Evolutionary conservation across 2,888 invertebrate species (phyloP), one percentile per base, ranked within the genome.

Genomic region (Orthonychiurus folsomi): DNA sequence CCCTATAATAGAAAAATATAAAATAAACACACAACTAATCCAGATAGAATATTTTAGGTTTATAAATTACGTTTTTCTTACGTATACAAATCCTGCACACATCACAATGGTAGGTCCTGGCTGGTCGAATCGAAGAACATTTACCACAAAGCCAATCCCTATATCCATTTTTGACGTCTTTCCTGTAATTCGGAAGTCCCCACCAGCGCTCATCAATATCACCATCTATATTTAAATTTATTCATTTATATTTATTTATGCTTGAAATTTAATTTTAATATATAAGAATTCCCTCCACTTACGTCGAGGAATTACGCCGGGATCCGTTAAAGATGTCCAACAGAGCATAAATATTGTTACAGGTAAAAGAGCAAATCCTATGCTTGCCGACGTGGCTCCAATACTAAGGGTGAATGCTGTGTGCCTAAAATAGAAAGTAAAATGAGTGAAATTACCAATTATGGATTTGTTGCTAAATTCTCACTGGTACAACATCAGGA

Each of bases 221-320:
- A n/a, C n/a, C n/a, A n/a, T n/a, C n/a, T n/a, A n/a, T n/a, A n/a
- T n/a, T n/a, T n/a, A n/a, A n/a, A n/a, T n/a, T n/a, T n/a, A 37
- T 37, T 55, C 2, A 28, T n/a, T 25, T 48, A 55, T 23, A 55
- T 48, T 21, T 60, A 48, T 47, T 48, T 37, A 24, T 55, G 24
- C 20, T 60, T 56, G 25, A 60, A 60, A 55, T 60, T 55, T 60
- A 57, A 59, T 2, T n/a, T 50, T 23, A 21, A 20, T 2, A 23
- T 37, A 21, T 9, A 47, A 3, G 18, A 12, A 3, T 28, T 50
- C 18, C 20, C 24, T 25, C 15, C 5, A 55, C 27, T 54, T 12
- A 61, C 61, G 53, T 27, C 25, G 24, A 37, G 61, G 61, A 26
- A 61, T 50, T 21, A 57, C 61, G 12, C 61, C 61, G 20, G 61